A percentile compares a stretch with the other conserved stretches of the same genome.
These are phyloP conservation scores for Melangyna quadrimaculata DNA, from an alignment of 2,888 invertebrate genomes.

Conservation along the genomic window DNA sequence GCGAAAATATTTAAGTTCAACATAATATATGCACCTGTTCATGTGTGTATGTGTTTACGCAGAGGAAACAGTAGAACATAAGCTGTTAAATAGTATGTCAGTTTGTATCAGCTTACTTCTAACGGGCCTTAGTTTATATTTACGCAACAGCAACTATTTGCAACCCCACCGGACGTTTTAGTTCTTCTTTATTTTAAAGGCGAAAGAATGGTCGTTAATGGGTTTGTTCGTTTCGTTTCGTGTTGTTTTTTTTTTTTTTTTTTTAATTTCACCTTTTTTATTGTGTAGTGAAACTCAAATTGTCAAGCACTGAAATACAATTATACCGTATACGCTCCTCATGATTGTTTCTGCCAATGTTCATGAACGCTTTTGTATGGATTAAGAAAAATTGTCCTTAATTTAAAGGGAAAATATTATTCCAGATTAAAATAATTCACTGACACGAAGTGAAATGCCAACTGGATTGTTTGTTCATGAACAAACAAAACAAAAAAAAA, in stretches of 20 bases:
- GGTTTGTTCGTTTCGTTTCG: conserved; percentile 23
- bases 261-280: too few relatives aligned
- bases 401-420: conserved; percentile 44
- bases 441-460: conserved; percentile 23
- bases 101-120: too few relatives aligned
- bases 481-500: not conserved
- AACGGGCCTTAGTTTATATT: too few relatives aligned
- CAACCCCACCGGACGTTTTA: not conserved
- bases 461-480: conserved; percentile 16
- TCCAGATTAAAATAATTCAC: conserved; percentile 43
- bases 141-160: not conserved
- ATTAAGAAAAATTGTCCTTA: conserved; percentile 17
- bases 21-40: too few relatives aligned
- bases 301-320: conserved; percentile 40
- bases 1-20: too few relatives aligned
- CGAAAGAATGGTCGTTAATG: conserved; percentile 28
- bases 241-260: not conserved
- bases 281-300: conserved; percentile 49
- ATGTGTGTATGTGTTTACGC: too few relatives aligned
- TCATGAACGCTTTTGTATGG: conserved; percentile 22
- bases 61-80: too few relatives aligned
- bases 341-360: not conserved
- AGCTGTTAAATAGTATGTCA: too few relatives aligned
- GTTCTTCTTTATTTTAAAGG: not conserved
- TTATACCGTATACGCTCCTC: not conserved